These are phyloP conservation scores for Acipenser ruthenus DNA, from an alignment of 2,797 vertebrate genomes.

Conservation along the genomic window DNA sequence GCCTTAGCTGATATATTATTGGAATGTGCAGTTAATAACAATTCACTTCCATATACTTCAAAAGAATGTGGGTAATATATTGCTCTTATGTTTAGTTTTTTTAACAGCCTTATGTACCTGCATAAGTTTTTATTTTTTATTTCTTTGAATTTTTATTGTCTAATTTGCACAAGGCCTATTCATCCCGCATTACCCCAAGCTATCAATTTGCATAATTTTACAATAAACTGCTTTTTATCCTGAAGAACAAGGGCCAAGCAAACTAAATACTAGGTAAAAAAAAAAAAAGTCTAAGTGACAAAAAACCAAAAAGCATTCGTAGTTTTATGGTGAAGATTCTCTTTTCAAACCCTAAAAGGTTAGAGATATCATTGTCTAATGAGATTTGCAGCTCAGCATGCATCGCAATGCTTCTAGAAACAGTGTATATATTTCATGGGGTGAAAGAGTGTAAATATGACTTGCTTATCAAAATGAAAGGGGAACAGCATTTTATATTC, in stretches of 20 bases:
- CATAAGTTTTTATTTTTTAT: slow-evolving; percentile 33
- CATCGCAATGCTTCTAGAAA: not conserved
- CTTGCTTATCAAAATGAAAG: not conserved
- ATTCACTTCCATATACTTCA: not conserved
- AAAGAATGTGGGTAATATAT: not conserved
- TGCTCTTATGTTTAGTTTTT: not conserved
- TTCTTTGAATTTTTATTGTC: slow-evolving; percentile 39
- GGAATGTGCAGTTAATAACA: not conserved
- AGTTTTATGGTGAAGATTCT: slow-evolving; percentile 12
- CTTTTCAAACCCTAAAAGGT: slow-evolving; percentile 12
- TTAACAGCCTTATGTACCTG: slow-evolving; percentile 12
- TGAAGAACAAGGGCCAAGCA: slow-evolving; percentile 26
- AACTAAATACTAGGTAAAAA: slow-evolving; percentile 13
- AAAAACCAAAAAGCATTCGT: slow-evolving; percentile 18
- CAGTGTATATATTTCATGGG: slow-evolving; percentile 4
- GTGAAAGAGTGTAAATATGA: not conserved
- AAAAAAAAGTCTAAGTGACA: slow-evolving; percentile 20
- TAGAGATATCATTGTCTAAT: slow-evolving; percentile 22
- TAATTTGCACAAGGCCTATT: slow-evolving; percentile 54
- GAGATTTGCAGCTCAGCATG: slow-evolving; percentile 19
- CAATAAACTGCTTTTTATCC: slow-evolving; percentile 36
- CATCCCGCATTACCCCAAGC: slow-evolving; percentile 54
- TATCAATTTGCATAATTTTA: slow-evolving; percentile 57
- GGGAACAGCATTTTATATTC: not conserved
- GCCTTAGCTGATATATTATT: too few relatives aligned